Evolutionary conservation across 2,113 vertebrate genomes (phyloP), one percentile per base, ranked within the genome.

Genomic region (Procavia capensis): DNA sequence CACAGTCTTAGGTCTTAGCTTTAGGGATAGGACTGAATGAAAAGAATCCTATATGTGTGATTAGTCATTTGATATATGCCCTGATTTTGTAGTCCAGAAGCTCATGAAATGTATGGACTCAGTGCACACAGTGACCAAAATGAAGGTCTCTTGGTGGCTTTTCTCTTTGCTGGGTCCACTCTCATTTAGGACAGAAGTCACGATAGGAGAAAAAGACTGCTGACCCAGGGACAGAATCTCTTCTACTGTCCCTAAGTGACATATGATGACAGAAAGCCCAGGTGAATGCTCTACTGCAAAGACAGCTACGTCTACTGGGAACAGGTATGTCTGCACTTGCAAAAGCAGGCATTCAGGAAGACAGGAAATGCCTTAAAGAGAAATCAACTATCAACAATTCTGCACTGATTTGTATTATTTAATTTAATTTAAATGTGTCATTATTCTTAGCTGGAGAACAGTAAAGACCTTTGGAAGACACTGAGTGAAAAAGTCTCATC

Each of bases 361-460:
- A 81, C 24, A 95, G 41, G 31, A 87, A 90, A 75, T 47, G 34
- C 22, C 59, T 85, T 64, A 41, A 88, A 92, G 3, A 81, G 93
- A 39, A 80, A 85, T 24, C 5, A 94, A 86, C 68, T 54, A 39
- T 1, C 36, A 25, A 66, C 1, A 39, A 36, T 36, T 59, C 27
- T 72, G 70, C 39, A n/a, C 8, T 45, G 47, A 41, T 19, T 3
- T 3, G 29, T 39, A 24, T 72, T 3, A 72, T 39, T 66, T 34
- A 43, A 41, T 43, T 47, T 27, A 47, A 36, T 36, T 59, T 39
- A 45, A 63, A 45, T 27, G 4, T 3, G 19, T 5, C n/a, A 31
- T 43, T 64, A 47, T 27, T 76, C 66, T 50, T 54, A 59, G 41
- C 80, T 59, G 47, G 45, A 45, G 27, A 29, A 74, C 22, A 1